Percentiles rank a stretch among this genome's conserved stretches.
Conservation (phyloP, 2,113 vertebrate genomes). For the Eubucco bourcierii region DNA sequence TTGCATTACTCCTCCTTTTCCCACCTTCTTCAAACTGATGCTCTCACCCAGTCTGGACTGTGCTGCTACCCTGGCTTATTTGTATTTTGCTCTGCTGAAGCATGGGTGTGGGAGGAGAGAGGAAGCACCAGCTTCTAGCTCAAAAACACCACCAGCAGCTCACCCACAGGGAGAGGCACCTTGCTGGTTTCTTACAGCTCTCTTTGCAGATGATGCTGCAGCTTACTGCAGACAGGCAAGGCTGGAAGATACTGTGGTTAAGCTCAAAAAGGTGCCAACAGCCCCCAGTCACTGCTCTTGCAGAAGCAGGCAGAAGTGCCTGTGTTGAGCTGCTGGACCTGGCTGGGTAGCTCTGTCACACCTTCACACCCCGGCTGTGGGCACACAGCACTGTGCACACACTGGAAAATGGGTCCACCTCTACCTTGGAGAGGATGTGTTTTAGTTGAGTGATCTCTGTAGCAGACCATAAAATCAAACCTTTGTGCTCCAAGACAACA, state of each 20-base stretch:
- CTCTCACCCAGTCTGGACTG: background rate
- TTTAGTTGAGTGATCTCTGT: background rate
- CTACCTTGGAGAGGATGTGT: background rate
- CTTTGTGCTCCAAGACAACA: background rate
- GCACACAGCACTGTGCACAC: background rate
- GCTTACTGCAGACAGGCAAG: background rate
- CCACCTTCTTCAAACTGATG: background rate
- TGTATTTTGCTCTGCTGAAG: background rate
- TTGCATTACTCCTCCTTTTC: background rate
- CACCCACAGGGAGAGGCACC: background rate
- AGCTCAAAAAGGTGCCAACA: background rate
- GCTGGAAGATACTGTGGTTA: background rate
- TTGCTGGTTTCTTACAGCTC: background rate
- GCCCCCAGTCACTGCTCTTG: background rate
- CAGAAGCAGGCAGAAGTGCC: background rate
- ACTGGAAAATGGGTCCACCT: background rate
- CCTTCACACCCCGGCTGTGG: background rate
- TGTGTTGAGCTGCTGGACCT: background rate
- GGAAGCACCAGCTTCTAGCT: background rate
- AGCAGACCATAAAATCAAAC: background rate
- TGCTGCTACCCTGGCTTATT: background rate
- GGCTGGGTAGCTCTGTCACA: background rate
- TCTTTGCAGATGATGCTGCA: background rate
- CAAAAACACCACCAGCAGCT: background rate
- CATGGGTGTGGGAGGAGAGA: background rate